Evolutionary conservation across 2,888 invertebrate species (phyloP).

Genomic region (Oligia strigilis): DNA sequence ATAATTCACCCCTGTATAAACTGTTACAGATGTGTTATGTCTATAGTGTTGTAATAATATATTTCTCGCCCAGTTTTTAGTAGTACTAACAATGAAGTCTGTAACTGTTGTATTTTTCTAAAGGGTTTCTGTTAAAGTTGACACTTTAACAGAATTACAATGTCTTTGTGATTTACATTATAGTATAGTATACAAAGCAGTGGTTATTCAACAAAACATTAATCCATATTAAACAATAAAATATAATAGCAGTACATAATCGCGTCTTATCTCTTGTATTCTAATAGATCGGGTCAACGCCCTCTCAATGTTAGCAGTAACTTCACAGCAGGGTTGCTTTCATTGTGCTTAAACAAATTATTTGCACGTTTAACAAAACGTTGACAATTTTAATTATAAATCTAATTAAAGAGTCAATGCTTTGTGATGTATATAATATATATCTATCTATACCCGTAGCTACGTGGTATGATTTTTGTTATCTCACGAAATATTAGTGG

Average conservation of each 20-base stretch:
- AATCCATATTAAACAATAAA: conserved; percentile 1
- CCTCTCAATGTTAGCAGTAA: conserved; percentile 3
- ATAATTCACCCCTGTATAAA: background rate
- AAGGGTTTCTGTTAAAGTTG: background rate
- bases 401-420: conserved; percentile 2
- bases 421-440: background rate
- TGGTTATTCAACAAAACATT: background rate
- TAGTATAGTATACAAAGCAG: background rate
- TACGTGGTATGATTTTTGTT: no score
- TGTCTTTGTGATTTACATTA: background rate
- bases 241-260: background rate
- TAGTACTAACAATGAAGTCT: background rate
- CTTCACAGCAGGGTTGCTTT: conserved; percentile 12
- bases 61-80: background rate
- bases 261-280: conserved; percentile 20
- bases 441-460: no score
- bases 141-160: no score
- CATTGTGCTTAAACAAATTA: conserved; percentile 16
- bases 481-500: no score
- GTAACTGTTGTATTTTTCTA: background rate
- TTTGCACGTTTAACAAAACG: conserved; percentile 23
- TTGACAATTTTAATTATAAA: conserved; percentile 14
- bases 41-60: background rate
- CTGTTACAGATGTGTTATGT: background rate
- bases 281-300: conserved; percentile 12